phyloP scores from a whole-genome alignment of 2,888 invertebrate species.

The Lasioglossum pauxillum region DNA sequence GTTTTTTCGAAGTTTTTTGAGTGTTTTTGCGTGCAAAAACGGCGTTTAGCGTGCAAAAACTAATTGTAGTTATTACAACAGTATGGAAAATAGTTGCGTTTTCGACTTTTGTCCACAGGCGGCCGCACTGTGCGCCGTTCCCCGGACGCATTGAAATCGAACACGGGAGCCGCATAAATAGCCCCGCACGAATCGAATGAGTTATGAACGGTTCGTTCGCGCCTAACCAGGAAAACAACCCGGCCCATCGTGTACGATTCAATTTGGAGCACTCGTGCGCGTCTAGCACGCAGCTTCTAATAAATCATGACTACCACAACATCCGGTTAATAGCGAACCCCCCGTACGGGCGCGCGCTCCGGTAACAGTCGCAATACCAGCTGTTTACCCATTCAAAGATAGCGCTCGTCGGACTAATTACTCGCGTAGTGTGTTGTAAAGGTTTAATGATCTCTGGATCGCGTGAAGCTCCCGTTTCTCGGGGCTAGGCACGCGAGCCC shows the following conservation, averaged over 20 bases:
- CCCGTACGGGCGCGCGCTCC: not conserved
- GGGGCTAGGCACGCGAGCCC: slow-evolving; percentile 21
- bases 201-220: slow-evolving; percentile 15
- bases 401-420: slow-evolving; percentile 31
- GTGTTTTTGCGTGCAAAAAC: no score
- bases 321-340: slow-evolving; percentile 26
- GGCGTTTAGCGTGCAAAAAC: no score
- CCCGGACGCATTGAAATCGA: not conserved
- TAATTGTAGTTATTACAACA: no score
- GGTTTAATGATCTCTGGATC: slow-evolving; percentile 38
- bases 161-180: not conserved
- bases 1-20: no score
- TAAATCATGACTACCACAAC: slow-evolving; percentile 34
- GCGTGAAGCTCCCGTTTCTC: slow-evolving; percentile 29
- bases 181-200: slow-evolving; percentile 8
- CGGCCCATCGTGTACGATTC: slow-evolving; percentile 24
- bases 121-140: no score
- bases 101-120: no score
- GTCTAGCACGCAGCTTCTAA: slow-evolving; percentile 24
- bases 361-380: slow-evolving; percentile 24
- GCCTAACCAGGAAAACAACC: slow-evolving; percentile 14
- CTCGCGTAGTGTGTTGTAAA: slow-evolving; percentile 25
- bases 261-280: slow-evolving; percentile 22
- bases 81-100: no score
- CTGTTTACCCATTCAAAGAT: slow-evolving; percentile 46